A percentile compares a stretch with the other conserved stretches of the same genome.
phyloP scores from a whole-genome alignment of 64 coral and sea anemone species.

The Porites australiensis region DNA sequence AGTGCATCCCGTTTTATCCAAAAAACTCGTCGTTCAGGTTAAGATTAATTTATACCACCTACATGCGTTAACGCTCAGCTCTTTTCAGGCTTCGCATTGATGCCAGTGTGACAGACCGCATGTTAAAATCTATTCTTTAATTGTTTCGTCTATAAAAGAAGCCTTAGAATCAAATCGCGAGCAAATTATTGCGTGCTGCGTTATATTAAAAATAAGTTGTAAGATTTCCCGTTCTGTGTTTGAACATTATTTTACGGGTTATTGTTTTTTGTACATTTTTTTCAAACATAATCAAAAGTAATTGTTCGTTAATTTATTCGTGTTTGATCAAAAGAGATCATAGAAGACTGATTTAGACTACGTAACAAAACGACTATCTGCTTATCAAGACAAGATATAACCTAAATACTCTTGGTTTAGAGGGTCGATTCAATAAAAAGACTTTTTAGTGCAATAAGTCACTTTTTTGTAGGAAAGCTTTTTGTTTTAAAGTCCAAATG shows the following conservation, averaged over 20 bases:
- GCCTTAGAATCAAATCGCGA: background rate
- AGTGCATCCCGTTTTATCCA: background rate
- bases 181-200: background rate
- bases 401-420: background rate
- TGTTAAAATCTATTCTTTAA: background rate
- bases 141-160: too few species aligned
- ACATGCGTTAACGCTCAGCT: too few species aligned
- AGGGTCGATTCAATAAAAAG: too few species aligned
- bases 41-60: too few species aligned
- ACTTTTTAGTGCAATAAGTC: too few species aligned
- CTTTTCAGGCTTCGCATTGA: too few species aligned
- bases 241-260: conserved; percentile 1
- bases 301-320: conserved; percentile 27
- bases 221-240: background rate
- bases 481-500: too few species aligned
- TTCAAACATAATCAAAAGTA: background rate
- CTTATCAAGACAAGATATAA: background rate
- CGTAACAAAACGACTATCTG: background rate
- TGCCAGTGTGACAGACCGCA: too few species aligned
- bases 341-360: background rate
- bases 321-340: conserved; percentile 10
- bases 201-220: conserved; percentile 5
- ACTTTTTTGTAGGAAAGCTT: too few species aligned
- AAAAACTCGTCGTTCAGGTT: background rate
- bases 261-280: conserved; percentile 7